Evolutionary conservation across 2,797 vertebrate genomes (phyloP).

Genomic region (Peromyscus attwateri): DNA sequence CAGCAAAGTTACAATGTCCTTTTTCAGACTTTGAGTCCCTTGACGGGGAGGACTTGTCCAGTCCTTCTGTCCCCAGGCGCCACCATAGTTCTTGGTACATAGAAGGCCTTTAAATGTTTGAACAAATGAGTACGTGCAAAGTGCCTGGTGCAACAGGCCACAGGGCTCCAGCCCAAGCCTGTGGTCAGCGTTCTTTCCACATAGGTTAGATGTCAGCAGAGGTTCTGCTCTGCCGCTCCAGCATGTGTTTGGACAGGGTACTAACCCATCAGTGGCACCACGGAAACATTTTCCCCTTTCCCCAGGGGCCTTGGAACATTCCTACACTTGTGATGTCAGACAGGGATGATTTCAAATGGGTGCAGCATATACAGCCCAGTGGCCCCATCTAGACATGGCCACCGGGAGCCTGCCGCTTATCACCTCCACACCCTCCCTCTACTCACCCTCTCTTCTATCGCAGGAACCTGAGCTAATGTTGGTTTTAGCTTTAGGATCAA

Average conservation of each 20-base stretch:
- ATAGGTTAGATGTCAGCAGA: not conserved
- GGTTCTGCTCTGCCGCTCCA: not conserved
- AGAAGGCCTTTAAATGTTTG: not conserved
- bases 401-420: not conserved
- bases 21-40: not conserved
- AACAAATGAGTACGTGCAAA: not conserved
- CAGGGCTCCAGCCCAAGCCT: not conserved
- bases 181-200: not conserved
- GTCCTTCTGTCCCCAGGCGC: not conserved
- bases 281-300: not conserved
- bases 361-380: not conserved
- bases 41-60: not conserved
- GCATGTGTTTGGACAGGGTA: not conserved
- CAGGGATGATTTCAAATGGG: not conserved
- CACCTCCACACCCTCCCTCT: not conserved
- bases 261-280: not conserved
- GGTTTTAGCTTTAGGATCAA: not conserved
- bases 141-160: not conserved
- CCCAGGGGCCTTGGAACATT: not conserved
- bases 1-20: not conserved
- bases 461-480: not conserved
- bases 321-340: not conserved
- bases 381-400: not conserved
- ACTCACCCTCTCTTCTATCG: too few species aligned
- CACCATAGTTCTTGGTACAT: not conserved